Conservation (phyloP, 53 echinoderm and acorn worm species). For the Paracentrotus lividus region DNA sequence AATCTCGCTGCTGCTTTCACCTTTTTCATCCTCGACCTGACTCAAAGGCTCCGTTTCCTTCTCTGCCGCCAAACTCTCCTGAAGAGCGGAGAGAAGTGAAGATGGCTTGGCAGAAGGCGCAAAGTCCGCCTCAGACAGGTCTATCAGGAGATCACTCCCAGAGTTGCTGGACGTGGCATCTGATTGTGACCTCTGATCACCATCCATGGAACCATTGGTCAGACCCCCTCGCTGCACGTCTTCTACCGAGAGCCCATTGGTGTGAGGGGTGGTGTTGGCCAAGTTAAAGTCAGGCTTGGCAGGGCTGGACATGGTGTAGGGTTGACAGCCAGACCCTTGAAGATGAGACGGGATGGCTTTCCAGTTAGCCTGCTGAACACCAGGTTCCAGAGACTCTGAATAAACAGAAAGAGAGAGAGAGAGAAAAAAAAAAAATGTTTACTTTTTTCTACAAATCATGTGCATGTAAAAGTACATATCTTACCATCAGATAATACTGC, state of each 20-base stretch:
- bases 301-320: conserved; percentile 11
- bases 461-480: too few species aligned
- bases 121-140: conserved; percentile 97
- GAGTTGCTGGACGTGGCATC: conserved; percentile 70
- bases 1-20: neutral
- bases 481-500: too few species aligned
- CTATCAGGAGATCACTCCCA: conserved; percentile 83
- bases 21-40: neutral
- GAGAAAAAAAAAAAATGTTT: too few species aligned
- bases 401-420: neutral
- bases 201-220: conserved; percentile 58
- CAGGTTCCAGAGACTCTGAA: conserved; percentile 5
- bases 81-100: conserved; percentile 68
- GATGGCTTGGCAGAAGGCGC: conserved; percentile 85
- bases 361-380: conserved; percentile 57
- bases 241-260: conserved; percentile 57
- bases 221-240: conserved; percentile 60
- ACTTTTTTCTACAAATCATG: too few species aligned
- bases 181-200: conserved; percentile 65
- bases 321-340: conserved; percentile 42
- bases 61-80: conserved; percentile 54
- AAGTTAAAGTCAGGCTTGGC: conserved; percentile 55
- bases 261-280: neutral
- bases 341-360: conserved; percentile 63
- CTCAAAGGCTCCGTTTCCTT: neutral